Evolutionary conservation across 2,797 vertebrate species (phyloP).

Genomic region (Phalanger gymnotis): DNA sequence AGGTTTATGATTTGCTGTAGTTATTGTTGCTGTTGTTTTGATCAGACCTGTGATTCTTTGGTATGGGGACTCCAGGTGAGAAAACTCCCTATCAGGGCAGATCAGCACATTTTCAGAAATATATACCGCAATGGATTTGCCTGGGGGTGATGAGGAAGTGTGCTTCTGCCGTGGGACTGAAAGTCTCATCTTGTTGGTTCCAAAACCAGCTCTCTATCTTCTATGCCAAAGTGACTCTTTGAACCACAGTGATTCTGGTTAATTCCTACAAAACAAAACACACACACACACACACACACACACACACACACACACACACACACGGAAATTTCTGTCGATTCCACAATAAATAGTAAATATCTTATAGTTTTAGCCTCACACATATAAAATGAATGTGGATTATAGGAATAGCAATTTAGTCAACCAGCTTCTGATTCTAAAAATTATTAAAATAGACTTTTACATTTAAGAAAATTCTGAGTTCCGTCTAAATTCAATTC

Average conservation of each 20-base stretch:
- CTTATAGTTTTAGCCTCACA: not conserved
- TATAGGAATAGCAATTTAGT: conserved; percentile 20
- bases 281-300: too few species aligned
- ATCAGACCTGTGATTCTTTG: not conserved
- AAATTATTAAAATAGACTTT: conserved; percentile 23
- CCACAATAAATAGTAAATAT: not conserved
- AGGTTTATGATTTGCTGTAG: not conserved
- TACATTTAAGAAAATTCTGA: conserved; percentile 24
- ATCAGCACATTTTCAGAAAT: not conserved
- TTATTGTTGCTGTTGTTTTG: not conserved
- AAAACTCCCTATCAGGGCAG: not conserved
- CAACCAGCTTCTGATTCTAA: not conserved
- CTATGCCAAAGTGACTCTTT: not conserved
- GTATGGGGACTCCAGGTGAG: not conserved
- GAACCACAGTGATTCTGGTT: not conserved
- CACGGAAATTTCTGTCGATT: not conserved
- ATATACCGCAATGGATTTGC: not conserved
- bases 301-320: not conserved
- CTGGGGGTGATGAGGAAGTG: not conserved
- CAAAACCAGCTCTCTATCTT: not conserved
- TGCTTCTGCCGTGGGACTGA: not conserved
- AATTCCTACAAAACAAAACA: not conserved
- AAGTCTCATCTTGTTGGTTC: not conserved
- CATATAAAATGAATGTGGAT: not conserved
- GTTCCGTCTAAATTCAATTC: conserved; percentile 54